A percentile compares a stretch with the other conserved stretches of the same genome.
phyloP scores from a whole-genome alignment of 2,113 vertebrate genomes.

The Hemiprocne comata region DNA sequence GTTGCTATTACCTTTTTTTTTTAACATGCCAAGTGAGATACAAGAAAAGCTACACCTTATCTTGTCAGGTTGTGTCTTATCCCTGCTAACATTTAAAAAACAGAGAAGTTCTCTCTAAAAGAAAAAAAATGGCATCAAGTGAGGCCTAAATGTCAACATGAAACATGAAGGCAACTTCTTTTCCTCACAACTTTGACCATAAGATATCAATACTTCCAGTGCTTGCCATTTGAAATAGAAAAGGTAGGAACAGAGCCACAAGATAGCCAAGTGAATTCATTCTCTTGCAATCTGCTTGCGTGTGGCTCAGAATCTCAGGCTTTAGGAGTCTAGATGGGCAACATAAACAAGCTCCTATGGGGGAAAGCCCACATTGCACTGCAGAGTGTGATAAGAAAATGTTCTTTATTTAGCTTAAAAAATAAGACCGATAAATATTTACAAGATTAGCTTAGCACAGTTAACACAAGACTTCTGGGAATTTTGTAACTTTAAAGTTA shows the following conservation, averaged over 20 bases:
- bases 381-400: not conserved
- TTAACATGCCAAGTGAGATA: not conserved
- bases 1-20: not conserved
- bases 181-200: not conserved
- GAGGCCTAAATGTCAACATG: not conserved
- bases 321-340: not conserved
- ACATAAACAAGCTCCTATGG: not conserved
- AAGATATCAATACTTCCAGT: not conserved
- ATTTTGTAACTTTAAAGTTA: not conserved
- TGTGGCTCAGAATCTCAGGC: not conserved
- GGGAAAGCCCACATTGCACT: not conserved
- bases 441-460: not conserved
- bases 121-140: constrained; percentile 1
- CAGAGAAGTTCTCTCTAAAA: not conserved
- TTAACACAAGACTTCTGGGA: not conserved
- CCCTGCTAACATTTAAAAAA: not conserved
- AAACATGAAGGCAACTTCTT: not conserved
- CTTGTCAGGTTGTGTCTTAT: not conserved
- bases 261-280: not conserved
- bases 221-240: not conserved
- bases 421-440: constrained; percentile 17
- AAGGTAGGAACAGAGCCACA: not conserved
- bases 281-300: constrained; percentile 3
- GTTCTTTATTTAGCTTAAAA: not conserved
- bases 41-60: not conserved